Evolutionary conservation across 2,797 vertebrate species (phyloP).

Genomic region (Salmo trutta): DNA sequence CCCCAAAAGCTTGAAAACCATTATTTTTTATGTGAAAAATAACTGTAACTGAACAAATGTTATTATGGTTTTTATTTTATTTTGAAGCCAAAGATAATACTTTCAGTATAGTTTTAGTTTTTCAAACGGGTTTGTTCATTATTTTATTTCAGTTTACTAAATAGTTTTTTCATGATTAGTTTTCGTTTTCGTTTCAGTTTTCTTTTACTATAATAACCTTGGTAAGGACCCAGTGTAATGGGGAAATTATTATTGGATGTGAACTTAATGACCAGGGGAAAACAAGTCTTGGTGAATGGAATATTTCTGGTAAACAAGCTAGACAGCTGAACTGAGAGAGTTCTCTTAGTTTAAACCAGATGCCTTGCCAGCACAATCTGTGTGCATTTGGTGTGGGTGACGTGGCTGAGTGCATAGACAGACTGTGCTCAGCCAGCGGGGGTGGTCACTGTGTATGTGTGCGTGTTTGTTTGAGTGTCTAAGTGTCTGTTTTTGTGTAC

Average conservation of each 20-base stretch:
- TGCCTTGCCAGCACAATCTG: slow-evolving; percentile 21
- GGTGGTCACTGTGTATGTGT: slow-evolving; percentile 4
- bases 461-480: slow-evolving; percentile 1
- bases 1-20: too few species aligned
- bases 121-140: too few species aligned
- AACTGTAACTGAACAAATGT: too few species aligned
- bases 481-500: not conserved
- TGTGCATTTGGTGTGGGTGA: slow-evolving; percentile 18
- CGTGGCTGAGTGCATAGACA: slow-evolving; percentile 6
- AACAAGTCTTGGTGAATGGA: not conserved
- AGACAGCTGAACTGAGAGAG: not conserved
- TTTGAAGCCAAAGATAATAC: too few species aligned
- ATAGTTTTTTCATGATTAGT: too few species aligned
- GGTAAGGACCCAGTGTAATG: not conserved
- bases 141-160: too few species aligned
- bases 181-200: too few species aligned
- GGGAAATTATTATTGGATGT: not conserved
- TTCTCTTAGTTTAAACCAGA: slow-evolving; percentile 2
- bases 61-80: too few species aligned
- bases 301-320: slow-evolving; percentile 2
- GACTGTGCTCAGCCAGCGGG: slow-evolving; percentile 1
- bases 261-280: not conserved
- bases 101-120: too few species aligned
- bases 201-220: too few species aligned
- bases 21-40: too few species aligned